Percentiles rank a stretch among this genome's conserved stretches.
Evolutionary conservation across 2,888 invertebrate species (phyloP).

Genomic region (Lampropteryx suffumata): DNA sequence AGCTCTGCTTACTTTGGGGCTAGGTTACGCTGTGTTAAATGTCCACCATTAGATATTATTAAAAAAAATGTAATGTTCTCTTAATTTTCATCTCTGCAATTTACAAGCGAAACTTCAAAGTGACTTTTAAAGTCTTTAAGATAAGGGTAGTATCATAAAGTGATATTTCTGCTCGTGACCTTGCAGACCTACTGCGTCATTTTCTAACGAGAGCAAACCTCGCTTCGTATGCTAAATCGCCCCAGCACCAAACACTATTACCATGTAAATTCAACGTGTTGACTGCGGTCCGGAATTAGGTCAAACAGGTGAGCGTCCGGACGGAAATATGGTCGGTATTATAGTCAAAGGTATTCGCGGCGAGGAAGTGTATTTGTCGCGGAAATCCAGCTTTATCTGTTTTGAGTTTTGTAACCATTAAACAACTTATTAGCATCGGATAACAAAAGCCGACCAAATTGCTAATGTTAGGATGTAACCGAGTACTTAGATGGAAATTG

Average conservation of each 20-base stretch:
- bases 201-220: slow-evolving; percentile 30
- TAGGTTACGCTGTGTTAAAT: no score
- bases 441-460: not conserved
- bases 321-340: slow-evolving; percentile 23
- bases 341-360: slow-evolving; percentile 2
- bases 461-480: no score
- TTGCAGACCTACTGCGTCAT: slow-evolving; percentile 19
- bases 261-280: slow-evolving; percentile 66
- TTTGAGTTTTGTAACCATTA: slow-evolving; percentile 2
- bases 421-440: not conserved
- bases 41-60: no score
- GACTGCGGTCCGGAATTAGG: slow-evolving; percentile 50
- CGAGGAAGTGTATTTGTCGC: slow-evolving; percentile 26
- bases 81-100: no score
- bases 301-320: slow-evolving; percentile 44
- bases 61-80: no score
- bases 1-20: no score
- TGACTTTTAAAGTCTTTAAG: no score
- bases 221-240: slow-evolving; percentile 49
- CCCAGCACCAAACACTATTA: slow-evolving; percentile 61
- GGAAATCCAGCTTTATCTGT: slow-evolving; percentile 12
- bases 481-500: no score
- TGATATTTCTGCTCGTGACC: not conserved
- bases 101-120: no score
- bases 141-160: no score